Conservation (phyloP, 2,797 vertebrate species). For the Diplodus sargus region DNA sequence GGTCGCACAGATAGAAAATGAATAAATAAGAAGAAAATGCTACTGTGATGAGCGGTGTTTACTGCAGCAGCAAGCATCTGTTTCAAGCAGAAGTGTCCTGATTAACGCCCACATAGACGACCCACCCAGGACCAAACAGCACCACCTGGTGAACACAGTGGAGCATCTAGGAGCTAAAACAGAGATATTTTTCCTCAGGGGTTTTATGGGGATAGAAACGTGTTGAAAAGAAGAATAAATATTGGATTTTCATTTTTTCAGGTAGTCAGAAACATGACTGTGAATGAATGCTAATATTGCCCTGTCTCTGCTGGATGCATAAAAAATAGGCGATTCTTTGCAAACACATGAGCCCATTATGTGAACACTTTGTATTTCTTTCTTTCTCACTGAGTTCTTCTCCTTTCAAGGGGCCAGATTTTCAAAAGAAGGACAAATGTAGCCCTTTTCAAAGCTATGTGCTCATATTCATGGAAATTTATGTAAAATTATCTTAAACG, state of each 20-base stretch:
- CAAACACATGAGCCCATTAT: background rate
- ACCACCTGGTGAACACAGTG: background rate
- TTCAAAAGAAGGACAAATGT: background rate
- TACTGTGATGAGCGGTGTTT: background rate
- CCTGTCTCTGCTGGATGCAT: background rate
- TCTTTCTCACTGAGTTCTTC: background rate
- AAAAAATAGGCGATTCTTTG: background rate
- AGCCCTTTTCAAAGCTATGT: background rate
- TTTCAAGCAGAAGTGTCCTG: background rate
- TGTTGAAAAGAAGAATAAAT: background rate
- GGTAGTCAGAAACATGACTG: background rate
- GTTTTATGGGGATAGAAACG: background rate
- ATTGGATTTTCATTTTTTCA: background rate
- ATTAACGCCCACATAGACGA: background rate
- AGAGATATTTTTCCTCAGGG: background rate
- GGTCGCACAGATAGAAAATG: background rate
- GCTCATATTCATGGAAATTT: no score
- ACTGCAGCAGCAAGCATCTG: background rate
- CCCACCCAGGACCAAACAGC: background rate
- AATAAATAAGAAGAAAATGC: background rate
- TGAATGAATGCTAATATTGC: background rate
- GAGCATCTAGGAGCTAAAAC: conserved; percentile 9
- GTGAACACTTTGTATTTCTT: background rate
- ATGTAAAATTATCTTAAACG: background rate
- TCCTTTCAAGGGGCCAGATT: background rate